These are phyloP conservation scores for Oscheius sp. DNA, from an alignment of 2,888 invertebrate species.

Conservation along the genomic window DNA sequence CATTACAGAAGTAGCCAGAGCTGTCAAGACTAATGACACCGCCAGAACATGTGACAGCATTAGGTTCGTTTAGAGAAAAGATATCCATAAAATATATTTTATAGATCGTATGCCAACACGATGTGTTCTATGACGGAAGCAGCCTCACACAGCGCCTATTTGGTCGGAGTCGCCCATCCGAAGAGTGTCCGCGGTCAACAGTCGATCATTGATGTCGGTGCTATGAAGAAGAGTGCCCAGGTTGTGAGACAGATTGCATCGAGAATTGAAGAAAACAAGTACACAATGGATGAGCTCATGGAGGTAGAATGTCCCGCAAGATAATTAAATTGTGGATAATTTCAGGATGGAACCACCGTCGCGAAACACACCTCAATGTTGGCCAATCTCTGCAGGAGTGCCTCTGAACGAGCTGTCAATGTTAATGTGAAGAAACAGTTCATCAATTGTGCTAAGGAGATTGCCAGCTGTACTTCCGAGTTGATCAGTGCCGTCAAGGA, in stretches of 20 bases:
- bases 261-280: conserved; percentile 53
- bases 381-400: conserved; percentile 92
- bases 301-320: conserved; percentile 36
- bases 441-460: conserved; percentile 95
- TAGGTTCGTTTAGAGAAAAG: conserved; percentile 75
- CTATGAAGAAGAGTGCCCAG: conserved; percentile 87
- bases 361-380: conserved; percentile 95
- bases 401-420: conserved; percentile 89
- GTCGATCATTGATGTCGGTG: conserved; percentile 88
- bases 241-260: conserved; percentile 91
- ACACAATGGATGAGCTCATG: conserved; percentile 57
- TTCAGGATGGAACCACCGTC: conserved; percentile 81
- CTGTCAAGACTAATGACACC: conserved; percentile 88
- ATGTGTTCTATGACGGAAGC: conserved; percentile 92
- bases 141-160: conserved; percentile 90
- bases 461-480: conserved; percentile 92
- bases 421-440: conserved; percentile 90
- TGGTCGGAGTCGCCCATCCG: conserved; percentile 92
- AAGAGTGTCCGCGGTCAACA: conserved; percentile 85
- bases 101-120: conserved; percentile 81
- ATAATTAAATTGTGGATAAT: too few relatives aligned
- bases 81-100: not conserved
- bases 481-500: conserved; percentile 93
- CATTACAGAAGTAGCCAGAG: conserved; percentile 93
- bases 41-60: conserved; percentile 84